Base-by-base conservation (phyloP, 2,797 vertebrate genomes). In the Geotria australis region DNA sequence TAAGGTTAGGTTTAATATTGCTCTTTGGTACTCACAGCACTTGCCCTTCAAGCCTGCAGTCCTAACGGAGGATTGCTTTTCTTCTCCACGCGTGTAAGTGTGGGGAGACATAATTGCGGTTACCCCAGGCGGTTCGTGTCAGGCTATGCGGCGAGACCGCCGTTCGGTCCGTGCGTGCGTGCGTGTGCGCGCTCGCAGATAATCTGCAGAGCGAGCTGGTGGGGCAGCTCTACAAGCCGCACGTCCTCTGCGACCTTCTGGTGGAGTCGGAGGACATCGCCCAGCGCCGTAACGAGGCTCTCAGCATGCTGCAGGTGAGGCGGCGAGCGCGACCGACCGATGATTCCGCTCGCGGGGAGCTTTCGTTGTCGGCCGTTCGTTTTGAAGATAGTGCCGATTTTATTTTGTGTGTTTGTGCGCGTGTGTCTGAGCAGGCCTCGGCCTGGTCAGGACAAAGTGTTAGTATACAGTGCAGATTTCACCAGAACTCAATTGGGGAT, bases 191-290 rank as follows among this genome's bases (percentile, higher is more conserved):
- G 4, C 24, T 24, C 24, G 38, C 24, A 38, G 78, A 81, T 65
- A 74, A 74, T 60, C 68, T 81, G 65, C 78, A 80, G 73, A 80
- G 79, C n/a, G 77, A 81, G 68, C 68, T 81, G 59, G 78, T 81
- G 62, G 76, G 78, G 48, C 75, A 78, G 71, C 70, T 80, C 10
- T 81, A 81, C 66, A 79, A 76, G 61, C 73, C 74, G 62, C 62
- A 63, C 6, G 71, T 78, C 61, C 71, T 81, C 58, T 70, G 73
- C 63, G 73, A 70, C 56, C 70, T 81, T 62, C 77, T 81, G 56
- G 74, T 76, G 10, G 79, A 81, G 69, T 80, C 79, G 2, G 71
- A 78, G 68, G 77, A 81, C 68, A 80, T 73, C 9, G 78, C 77
- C 6, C 76, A 77, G 68, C 76, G 78, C 65, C 68, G 79, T 51